Base-by-base conservation (phyloP, 2,888 invertebrate species). In the Pterostichus madidus region DNA sequence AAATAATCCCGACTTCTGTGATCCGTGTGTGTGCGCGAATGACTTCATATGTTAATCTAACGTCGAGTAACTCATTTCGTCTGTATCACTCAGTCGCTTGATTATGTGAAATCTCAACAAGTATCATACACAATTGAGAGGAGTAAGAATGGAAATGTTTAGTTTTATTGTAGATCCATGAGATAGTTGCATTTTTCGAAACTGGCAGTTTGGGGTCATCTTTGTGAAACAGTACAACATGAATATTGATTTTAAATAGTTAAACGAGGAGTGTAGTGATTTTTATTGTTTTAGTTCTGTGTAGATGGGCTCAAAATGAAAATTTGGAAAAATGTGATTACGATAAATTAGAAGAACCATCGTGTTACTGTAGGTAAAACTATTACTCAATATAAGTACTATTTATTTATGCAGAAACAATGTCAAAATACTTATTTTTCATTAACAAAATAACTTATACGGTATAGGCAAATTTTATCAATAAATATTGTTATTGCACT, bases 351-450 rank as follows among this genome's bases (percentile, higher is more conserved):
- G 77, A 52, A 75, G 35, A 76, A 77, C 77, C 53, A 53, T 56
- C 77, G 77, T 56, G 77, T 77, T 77, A 77, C 13, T 77, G 77
- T 77, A 77, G 77, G 77, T 76, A 77, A 77, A 77, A 77, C 56
- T 77, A 77, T 77, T 77, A 77, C 77, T 77, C 77, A 77, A 77
- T 77, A 82, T 84, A 83, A 86, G 85, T 85, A 86, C 85, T 87
- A 87, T 86, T 87, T 87, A 87, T 87, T 87, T 87, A 86, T 86
- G 85, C 85, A 84, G 78, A 84, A 85, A 85, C 76, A 81, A 85
- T 85, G 83, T 84, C 80, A 80, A 80, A 79, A 80, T 80, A 80
- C 85, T 85, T 85, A 85, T 85, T 85, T 86, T 86, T 87, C 84
- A 85, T 79, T 84, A 83, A 77, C 71, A 80, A 81, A 86, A 84